Percentiles rank a stretch among this genome's conserved stretches.
phyloP scores from a whole-genome alignment of 2,888 invertebrate genomes.

The Carabus problematicus region DNA sequence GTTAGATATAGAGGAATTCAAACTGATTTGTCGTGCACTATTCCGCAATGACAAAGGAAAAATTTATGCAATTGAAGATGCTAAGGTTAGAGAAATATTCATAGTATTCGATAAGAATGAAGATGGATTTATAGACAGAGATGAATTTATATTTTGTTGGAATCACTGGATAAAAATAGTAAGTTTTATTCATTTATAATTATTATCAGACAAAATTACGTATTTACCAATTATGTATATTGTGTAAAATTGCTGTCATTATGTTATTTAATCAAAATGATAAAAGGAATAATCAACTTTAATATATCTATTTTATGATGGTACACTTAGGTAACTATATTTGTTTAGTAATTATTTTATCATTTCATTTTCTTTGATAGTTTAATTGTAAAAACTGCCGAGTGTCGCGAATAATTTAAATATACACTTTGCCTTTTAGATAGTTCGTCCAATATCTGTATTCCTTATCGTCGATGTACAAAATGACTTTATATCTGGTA shows the following conservation, averaged over 20 bases:
- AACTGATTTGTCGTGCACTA: conserved; percentile 81
- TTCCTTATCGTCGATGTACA: conserved; percentile 96
- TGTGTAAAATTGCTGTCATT: too few species aligned
- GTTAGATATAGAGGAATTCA: conserved; percentile 78
- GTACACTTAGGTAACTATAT: background rate
- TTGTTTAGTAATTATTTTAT: conserved; percentile 22
- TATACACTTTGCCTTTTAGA: conserved; percentile 60
- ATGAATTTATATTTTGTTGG: conserved; percentile 88
- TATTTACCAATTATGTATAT: too few species aligned
- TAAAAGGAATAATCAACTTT: conserved; percentile 2
- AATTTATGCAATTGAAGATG: conserved; percentile 78
- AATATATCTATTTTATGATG: background rate
- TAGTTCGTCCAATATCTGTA: conserved; percentile 85
- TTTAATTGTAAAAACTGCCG: too few species aligned
- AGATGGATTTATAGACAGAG: conserved; percentile 79
- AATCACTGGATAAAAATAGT: conserved; percentile 90
- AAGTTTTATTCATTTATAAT: conserved; percentile 55
- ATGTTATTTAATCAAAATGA: too few species aligned
- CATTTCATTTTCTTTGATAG: conserved; percentile 22
- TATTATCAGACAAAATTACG: too few species aligned
- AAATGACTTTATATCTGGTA: conserved; percentile 96
- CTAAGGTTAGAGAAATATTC: conserved; percentile 77
- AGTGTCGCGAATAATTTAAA: conserved; percentile 9
- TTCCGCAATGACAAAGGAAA: conserved; percentile 87
- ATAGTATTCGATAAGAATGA: conserved; percentile 80